Evolutionary conservation across 1,140 invertebrate genomes (phyloP).

Genomic region (Hylaeus volcanicus): DNA sequence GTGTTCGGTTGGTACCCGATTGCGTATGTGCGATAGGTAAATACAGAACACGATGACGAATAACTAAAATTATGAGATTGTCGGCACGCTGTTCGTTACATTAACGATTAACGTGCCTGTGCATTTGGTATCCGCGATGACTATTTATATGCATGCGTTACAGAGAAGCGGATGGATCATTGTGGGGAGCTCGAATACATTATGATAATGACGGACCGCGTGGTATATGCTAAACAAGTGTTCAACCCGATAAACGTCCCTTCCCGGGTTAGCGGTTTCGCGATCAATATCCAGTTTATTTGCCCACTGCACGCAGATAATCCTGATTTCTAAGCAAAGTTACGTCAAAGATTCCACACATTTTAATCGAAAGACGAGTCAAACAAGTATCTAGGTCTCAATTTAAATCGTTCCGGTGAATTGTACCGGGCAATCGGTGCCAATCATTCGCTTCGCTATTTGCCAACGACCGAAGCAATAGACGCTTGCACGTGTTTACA

Average conservation of each 20-base stretch:
- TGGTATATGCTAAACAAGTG: conserved; percentile 44
- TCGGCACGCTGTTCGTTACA: conserved; percentile 41
- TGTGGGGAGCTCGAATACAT: conserved; percentile 17
- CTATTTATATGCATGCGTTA: conserved; percentile 15
- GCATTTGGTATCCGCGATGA: conserved; percentile 2
- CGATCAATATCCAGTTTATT: conserved; percentile 22
- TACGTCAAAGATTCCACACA: no score
- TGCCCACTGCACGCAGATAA: not conserved
- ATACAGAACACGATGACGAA: conserved; percentile 21
- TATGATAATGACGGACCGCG: conserved; percentile 35
- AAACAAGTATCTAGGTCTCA: no score
- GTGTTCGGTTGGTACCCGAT: conserved; percentile 12
- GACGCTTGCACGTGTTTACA: not conserved
- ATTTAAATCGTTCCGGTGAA: not conserved
- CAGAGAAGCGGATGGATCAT: conserved; percentile 27
- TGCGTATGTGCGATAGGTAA: conserved; percentile 17
- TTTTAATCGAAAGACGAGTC: no score
- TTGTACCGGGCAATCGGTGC: not conserved
- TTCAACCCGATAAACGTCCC: conserved; percentile 16
- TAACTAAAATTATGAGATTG: conserved; percentile 38
- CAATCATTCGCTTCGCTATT: not conserved
- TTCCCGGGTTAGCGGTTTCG: not conserved
- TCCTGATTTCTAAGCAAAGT: not conserved
- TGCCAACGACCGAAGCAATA: not conserved
- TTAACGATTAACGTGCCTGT: conserved; percentile 25